These are phyloP conservation scores for Oceanites oceanicus DNA, from an alignment of 2,113 vertebrate species.

Conservation along the genomic window DNA sequence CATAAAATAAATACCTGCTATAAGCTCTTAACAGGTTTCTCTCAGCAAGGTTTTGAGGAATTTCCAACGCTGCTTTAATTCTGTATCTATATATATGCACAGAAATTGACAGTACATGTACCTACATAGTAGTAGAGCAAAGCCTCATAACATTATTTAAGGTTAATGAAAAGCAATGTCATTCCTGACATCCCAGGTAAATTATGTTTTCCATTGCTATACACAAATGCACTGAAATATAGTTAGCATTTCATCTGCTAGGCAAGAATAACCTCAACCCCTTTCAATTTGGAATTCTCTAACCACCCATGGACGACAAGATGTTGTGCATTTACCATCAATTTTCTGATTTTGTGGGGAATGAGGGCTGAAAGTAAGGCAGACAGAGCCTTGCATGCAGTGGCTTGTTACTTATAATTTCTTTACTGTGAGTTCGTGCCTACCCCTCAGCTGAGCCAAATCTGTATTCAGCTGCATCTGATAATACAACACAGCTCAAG, in stretches of 20 bases:
- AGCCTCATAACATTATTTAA: background rate
- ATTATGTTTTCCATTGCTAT: conserved; percentile 21
- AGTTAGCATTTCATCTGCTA: background rate
- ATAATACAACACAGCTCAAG: background rate
- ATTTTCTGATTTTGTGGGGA: conserved; percentile 62
- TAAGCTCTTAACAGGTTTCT: conserved; percentile 6
- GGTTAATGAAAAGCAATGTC: conserved; percentile 27
- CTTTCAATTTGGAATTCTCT: conserved; percentile 60
- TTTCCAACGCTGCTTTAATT: background rate
- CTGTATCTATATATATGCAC: background rate
- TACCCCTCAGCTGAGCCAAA: conserved; percentile 20
- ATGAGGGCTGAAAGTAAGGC: conserved; percentile 15
- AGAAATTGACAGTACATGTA: background rate
- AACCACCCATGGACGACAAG: conserved; percentile 29
- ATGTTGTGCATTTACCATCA: conserved; percentile 32
- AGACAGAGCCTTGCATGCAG: background rate
- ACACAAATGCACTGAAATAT: background rate
- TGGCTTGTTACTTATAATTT: conserved; percentile 43
- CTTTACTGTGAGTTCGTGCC: background rate
- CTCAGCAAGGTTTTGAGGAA: background rate
- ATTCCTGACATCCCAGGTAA: conserved; percentile 20
- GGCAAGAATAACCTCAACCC: conserved; percentile 2
- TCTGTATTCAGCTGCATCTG: background rate
- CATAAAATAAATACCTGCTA: conserved; percentile 26
- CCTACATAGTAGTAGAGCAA: background rate